phyloP scores from a whole-genome alignment of 2,797 vertebrate species.

The Loriculus beryllinus region DNA sequence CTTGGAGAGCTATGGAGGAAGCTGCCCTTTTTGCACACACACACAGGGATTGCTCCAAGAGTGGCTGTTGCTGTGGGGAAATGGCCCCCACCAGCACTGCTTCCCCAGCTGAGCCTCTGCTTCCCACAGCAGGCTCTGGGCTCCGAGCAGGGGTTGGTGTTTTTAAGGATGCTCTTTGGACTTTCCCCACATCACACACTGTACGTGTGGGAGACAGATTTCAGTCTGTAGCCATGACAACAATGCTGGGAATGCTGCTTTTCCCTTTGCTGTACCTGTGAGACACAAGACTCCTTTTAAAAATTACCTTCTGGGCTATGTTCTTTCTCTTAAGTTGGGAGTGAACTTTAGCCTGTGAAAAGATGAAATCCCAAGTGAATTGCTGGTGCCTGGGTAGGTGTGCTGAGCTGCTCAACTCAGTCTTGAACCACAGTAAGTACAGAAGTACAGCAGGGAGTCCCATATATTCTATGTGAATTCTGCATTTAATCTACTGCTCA shows the following conservation, averaged over 20 bases:
- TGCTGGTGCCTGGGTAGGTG: fast-evolving
- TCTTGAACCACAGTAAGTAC: neutral
- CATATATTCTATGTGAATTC: neutral
- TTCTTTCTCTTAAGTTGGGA: neutral
- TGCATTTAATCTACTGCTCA: neutral
- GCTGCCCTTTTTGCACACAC: neutral
- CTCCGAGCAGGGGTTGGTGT: neutral
- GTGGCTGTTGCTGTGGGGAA: neutral
- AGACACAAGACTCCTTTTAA: neutral
- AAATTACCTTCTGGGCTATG: neutral
- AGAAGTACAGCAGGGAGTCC: neutral
- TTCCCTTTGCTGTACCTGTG: neutral
- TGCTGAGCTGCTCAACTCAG: neutral
- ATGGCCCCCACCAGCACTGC: fast-evolving
- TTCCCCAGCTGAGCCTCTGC: neutral
- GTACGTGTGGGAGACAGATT: neutral
- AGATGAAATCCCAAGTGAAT: neutral
- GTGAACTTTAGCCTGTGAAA: neutral
- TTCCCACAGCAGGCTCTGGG: neutral
- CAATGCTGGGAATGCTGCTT: neutral
- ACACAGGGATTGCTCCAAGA: fast-evolving
- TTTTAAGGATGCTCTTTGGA: neutral
- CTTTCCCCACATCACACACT: neutral
- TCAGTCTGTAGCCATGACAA: constrained; percentile 18
- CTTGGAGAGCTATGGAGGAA: neutral